Percentiles rank a stretch among this genome's conserved stretches.
Conservation (phyloP, 2,888 invertebrate species). For the Escarpia spicata region DNA sequence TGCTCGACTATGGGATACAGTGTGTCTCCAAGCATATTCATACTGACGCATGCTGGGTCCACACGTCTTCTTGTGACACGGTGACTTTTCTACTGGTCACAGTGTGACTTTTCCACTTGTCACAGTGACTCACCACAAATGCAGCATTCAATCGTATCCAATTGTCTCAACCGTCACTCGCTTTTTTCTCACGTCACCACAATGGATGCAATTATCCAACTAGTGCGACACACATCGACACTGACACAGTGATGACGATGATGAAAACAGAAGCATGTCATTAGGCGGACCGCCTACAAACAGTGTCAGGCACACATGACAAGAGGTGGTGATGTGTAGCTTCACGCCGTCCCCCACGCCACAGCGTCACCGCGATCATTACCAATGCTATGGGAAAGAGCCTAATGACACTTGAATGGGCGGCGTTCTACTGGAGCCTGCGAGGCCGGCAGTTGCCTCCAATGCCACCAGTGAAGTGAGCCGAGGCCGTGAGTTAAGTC, state of each 20-base stretch:
- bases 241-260: neutral
- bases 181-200: neutral
- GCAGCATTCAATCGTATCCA: neutral
- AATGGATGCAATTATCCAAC: neutral
- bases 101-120: neutral
- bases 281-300: neutral
- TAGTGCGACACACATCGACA: neutral
- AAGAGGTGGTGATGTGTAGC: neutral
- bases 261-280: neutral
- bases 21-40: constrained; percentile 9
- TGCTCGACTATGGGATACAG: constrained; percentile 4
- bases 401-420: neutral
- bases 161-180: neutral
- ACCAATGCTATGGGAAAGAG: neutral
- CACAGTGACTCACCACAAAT: too few relatives aligned
- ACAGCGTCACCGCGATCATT: neutral
- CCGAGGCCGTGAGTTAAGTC: neutral
- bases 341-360: neutral
- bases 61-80: neutral
- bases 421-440: neutral
- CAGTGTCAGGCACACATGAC: neutral
- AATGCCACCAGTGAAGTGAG: neutral
- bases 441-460: neutral
- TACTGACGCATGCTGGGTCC: constrained; percentile 5
- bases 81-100: neutral